Evolutionary conservation across 1,140 invertebrate genomes (phyloP), one percentile per base, ranked within the genome.

Genomic region (Euwallacea similis): DNA sequence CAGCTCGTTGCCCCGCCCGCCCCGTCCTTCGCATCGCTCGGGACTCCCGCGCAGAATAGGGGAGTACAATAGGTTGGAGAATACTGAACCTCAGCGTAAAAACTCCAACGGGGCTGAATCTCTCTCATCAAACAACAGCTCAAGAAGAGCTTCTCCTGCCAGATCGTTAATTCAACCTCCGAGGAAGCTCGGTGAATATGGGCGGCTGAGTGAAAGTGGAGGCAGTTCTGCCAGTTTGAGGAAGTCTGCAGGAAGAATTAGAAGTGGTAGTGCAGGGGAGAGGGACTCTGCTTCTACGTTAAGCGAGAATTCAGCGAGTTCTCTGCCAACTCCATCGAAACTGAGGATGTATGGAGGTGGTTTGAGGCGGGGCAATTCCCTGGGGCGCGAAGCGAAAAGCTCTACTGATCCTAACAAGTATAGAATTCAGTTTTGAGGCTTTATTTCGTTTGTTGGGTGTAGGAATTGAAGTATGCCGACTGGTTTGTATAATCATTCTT

Each of bases 1-100:
- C 0, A 89, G 88, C 56, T 87, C 86, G 43, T 73, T 91, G 54
- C 89, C 89, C 1, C 83, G 89, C 42, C 89, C 90, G 0, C 89
- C 89, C 16, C 80, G 88, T 60, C 21, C 80, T 86, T 13, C 88
- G 84, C 77, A 87, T 86, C 74, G 83, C 82, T 74, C 87, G 86
- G 80, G 83, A 82, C 0, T 84, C 79, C 66, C 85, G 80, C 78
- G 83, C 54, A 79, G 85, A 7, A 79, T 81, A 84, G 62, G 89
- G 85, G 82, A 88, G 85, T 80, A 87, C 84, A 74, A 85, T 80
- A n/a, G 86, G 41, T 68, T 83, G 7, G 77, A 73, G 0, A 77
- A 77, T 42, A 77, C 71, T 33, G 59, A 76, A 53, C 46, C 71
- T 15, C 65, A 74, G 76, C 63, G 80, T 50, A 79, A 82, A 68